Base-by-base conservation (phyloP, 2,888 invertebrate species). In the Tetragonula carbonaria region DNA sequence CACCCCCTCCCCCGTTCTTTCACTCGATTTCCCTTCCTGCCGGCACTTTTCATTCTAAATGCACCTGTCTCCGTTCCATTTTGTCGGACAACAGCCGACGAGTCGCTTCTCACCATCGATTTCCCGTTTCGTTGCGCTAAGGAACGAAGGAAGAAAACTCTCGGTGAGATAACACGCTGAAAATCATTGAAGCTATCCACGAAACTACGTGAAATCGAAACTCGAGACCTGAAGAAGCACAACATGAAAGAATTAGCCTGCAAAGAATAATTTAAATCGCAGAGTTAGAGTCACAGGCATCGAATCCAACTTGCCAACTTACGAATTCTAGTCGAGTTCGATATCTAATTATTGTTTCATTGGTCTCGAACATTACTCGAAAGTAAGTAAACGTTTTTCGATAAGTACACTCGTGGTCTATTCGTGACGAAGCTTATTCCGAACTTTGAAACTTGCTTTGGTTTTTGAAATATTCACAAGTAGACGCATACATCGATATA, bases 51-150 rank as follows among this genome's bases (percentile, higher is more conserved):
- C 71, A 63, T 72, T 72, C 74, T 84, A 81, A 84, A 81, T 84
- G 73, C 82, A 84, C 82, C 75, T 75, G 84, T 66, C 75, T 78
- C 62, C 73, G 78, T 68, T 72, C 77, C 74, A 74, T 82, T 78
- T 71, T 57, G 78, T 63, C 67, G 50, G 53, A 78, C 66, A 78
- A 74, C 73, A 76, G 50, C 68, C 82, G 53, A 65, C 75, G 80
- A 76, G 38, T 14, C 59, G 50, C 68, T 59, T 33, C 51, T 65
- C 65, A 59, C 75, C 75, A 82, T 84, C 78, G 84, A 84, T 82
- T 81, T 81, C 77, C 67, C 76, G 66, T 80, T 80, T 74, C 78
- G 45, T 53, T 63, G 28, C 62, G n/a, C 53, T 33, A 38, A 68
- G 38, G 57, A 72, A 62, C 21, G 33, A 45, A 1, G 45, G 45